Evolutionary conservation across 1,140 invertebrate species (phyloP).

Genomic region (Fopius arisanus): DNA sequence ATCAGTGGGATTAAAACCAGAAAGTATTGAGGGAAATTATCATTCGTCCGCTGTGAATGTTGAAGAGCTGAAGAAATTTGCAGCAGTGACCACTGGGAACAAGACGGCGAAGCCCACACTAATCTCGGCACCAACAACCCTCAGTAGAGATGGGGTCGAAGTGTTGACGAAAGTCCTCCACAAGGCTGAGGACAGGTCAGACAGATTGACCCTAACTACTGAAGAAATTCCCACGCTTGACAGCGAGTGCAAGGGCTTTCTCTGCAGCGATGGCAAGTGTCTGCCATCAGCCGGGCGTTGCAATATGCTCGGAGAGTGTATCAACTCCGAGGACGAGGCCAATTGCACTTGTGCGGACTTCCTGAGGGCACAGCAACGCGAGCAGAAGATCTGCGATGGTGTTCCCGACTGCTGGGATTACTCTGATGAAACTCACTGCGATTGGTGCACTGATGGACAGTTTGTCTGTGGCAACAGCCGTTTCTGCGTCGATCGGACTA

Average conservation of each 20-base stretch:
- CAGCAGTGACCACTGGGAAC: slow-evolving; percentile 43
- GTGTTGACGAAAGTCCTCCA: slow-evolving; percentile 73
- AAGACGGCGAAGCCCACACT: slow-evolving; percentile 28
- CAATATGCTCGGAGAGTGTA: slow-evolving; percentile 79
- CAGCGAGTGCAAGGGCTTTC: slow-evolving; percentile 49
- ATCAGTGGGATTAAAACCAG: background rate
- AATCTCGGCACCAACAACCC: slow-evolving; percentile 55
- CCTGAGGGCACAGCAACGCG: slow-evolving; percentile 72
- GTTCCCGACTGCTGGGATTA: slow-evolving; percentile 82
- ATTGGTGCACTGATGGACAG: slow-evolving; percentile 78
- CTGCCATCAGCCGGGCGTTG: slow-evolving; percentile 73
- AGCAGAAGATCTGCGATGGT: slow-evolving; percentile 83
- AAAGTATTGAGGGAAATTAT: background rate
- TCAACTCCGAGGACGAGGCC: slow-evolving; percentile 75
- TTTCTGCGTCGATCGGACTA: slow-evolving; percentile 71
- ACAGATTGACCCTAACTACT: slow-evolving; percentile 44
- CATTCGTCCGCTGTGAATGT: slow-evolving; percentile 33
- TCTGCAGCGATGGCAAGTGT: slow-evolving; percentile 74
- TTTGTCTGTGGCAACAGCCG: slow-evolving; percentile 79
- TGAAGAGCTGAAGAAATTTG: slow-evolving; percentile 53
- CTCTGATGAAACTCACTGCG: slow-evolving; percentile 81
- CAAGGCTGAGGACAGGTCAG: slow-evolving; percentile 59
- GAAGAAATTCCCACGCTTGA: slow-evolving; percentile 60
- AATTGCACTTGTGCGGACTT: slow-evolving; percentile 82
- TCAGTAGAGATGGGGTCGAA: slow-evolving; percentile 72